phyloP scores from a whole-genome alignment of 2,888 invertebrate genomes.

The Parnassius smintheus region DNA sequence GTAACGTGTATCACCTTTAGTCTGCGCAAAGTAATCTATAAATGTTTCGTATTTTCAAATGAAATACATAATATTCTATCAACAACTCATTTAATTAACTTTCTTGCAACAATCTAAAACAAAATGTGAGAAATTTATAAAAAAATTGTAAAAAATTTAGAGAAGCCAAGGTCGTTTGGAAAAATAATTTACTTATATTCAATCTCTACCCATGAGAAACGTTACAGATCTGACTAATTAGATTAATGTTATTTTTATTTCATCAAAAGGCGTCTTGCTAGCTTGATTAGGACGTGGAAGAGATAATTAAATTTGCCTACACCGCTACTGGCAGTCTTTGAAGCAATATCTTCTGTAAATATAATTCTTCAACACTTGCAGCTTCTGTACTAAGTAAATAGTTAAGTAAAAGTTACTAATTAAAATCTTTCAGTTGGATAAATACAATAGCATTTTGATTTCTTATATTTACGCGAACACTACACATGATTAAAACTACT shows the following conservation, averaged over 20 bases:
- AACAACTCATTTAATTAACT: too few species aligned
- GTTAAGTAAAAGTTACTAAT: not conserved
- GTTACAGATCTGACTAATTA: slow-evolving; percentile 19
- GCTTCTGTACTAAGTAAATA: not conserved
- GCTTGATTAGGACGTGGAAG: slow-evolving; percentile 14
- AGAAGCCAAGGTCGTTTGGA: not conserved
- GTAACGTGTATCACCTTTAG: too few species aligned
- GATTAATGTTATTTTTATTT: slow-evolving; percentile 16
- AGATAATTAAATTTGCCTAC: slow-evolving; percentile 22
- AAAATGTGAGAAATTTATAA: not conserved
- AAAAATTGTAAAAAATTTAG: not conserved
- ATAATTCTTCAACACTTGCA: not conserved
- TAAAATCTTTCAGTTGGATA: too few species aligned
- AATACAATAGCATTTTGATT: too few species aligned
- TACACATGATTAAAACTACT: too few species aligned
- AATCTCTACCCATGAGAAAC: not conserved
- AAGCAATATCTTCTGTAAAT: slow-evolving; percentile 7
- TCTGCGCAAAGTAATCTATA: too few species aligned
- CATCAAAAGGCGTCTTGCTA: slow-evolving; percentile 12
- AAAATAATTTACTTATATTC: not conserved
- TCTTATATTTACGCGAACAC: too few species aligned
- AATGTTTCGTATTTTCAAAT: too few species aligned
- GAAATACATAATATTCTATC: too few species aligned
- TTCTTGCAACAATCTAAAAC: too few species aligned
- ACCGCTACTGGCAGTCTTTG: slow-evolving; percentile 9